These are phyloP conservation scores for Alethe castanea DNA, from an alignment of 2,113 vertebrate species.

Conservation along the genomic window DNA sequence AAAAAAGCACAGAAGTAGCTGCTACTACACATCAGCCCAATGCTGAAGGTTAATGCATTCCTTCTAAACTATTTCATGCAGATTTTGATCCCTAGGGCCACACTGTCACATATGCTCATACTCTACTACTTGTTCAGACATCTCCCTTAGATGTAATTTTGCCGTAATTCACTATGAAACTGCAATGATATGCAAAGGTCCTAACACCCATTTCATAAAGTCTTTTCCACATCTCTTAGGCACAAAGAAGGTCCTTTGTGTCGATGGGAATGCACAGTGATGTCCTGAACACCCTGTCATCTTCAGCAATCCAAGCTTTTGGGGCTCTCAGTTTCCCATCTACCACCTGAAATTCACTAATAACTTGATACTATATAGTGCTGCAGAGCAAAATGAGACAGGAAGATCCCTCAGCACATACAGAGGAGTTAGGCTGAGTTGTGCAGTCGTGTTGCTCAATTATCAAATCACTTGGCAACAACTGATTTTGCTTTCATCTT, in stretches of 20 bases:
- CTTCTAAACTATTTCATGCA: neutral
- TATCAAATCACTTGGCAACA: neutral
- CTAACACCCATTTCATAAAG: neutral
- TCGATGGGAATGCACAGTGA: neutral
- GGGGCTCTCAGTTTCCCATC: neutral
- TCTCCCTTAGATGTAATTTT: neutral
- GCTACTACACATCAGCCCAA: neutral
- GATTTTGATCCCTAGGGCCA: neutral
- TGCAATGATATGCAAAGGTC: neutral
- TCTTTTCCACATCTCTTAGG: neutral
- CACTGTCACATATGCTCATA: neutral
- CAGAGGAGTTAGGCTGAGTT: neutral
- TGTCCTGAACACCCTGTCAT: neutral
- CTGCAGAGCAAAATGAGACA: neutral
- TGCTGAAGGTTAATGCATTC: neutral
- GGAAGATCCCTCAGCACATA: neutral
- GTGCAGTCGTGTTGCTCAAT: neutral
- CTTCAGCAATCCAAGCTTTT: neutral
- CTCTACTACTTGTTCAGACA: neutral
- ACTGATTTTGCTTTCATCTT: neutral
- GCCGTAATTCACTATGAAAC: neutral
- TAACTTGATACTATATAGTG: neutral
- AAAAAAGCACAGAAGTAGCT: neutral
- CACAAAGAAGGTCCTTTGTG: neutral
- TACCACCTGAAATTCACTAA: neutral